Conservation (phyloP, 2,113 vertebrate species). For the Dryoscopus gambensis region DNA sequence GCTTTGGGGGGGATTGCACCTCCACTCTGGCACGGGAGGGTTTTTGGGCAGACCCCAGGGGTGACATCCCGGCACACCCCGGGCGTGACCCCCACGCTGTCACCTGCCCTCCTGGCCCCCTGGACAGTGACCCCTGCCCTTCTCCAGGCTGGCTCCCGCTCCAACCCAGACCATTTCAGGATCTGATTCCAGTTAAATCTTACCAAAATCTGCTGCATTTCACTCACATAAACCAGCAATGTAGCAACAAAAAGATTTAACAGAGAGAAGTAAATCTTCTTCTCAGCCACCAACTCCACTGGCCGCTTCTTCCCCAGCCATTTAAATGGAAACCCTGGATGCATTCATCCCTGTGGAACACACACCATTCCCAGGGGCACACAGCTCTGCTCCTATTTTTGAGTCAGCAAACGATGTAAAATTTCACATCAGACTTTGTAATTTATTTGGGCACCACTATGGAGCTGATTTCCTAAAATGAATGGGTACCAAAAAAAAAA, state of each 20-base stretch:
- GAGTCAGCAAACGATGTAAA: not conserved
- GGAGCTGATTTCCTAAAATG: not conserved
- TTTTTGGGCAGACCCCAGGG: rapidly evolving
- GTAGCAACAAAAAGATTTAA: not conserved
- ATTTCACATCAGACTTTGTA: rapidly evolving
- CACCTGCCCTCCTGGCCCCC: not conserved
- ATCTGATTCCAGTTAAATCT: not conserved
- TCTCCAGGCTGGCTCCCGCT: not conserved
- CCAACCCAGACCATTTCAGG: not conserved
- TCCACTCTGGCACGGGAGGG: rapidly evolving
- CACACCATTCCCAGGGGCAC: not conserved
- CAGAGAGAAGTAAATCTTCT: not conserved
- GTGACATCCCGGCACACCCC: not conserved
- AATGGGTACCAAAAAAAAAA: not conserved
- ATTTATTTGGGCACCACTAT: not conserved
- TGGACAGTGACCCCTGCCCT: not conserved
- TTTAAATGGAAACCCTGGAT: not conserved
- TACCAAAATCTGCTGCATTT: not conserved
- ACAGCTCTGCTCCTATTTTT: not conserved
- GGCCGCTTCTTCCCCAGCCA: not conserved
- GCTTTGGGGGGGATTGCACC: not conserved
- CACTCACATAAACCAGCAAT: not conserved
- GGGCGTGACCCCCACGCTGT: rapidly evolving
- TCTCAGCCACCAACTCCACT: not conserved
- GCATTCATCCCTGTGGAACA: not conserved